Evolutionary conservation across 2,113 vertebrate genomes (phyloP).

Genomic region (Lampris incognitus): DNA sequence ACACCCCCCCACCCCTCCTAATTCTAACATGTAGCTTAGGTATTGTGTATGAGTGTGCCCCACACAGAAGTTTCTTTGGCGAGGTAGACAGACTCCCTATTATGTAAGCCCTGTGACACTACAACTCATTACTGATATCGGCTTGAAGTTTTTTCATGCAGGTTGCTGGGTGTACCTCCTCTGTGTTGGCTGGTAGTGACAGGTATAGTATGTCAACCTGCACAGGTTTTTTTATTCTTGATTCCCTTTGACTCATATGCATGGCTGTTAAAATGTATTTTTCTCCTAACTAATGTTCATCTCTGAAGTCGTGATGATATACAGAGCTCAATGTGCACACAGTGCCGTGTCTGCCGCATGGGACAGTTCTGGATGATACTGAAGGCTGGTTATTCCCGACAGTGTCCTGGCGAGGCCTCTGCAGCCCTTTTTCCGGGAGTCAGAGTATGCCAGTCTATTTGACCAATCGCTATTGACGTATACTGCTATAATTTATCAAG

Average conservation of each 20-base stretch:
- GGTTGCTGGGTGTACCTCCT: conserved; percentile 6
- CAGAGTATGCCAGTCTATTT: not conserved
- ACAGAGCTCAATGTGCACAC: conserved; percentile 18
- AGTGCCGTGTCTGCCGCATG: conserved; percentile 17
- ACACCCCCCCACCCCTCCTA: conserved; percentile 43
- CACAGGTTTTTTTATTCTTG: conserved; percentile 26
- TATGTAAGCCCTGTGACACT: conserved; percentile 35
- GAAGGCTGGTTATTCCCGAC: conserved; percentile 18
- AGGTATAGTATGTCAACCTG: not conserved
- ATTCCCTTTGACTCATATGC: conserved; percentile 21
- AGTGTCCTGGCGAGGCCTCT: not conserved
- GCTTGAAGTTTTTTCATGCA: conserved; percentile 24
- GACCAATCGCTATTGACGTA: conserved; percentile 22
- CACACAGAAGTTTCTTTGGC: conserved; percentile 48
- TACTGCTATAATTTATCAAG: conserved; percentile 28
- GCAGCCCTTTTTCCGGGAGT: not conserved
- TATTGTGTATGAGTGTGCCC: conserved; percentile 36
- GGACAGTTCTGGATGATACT: conserved; percentile 34
- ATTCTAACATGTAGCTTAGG: conserved; percentile 40
- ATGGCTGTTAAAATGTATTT: conserved; percentile 41
- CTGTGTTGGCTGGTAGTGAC: conserved; percentile 19
- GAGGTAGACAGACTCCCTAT: conserved; percentile 58
- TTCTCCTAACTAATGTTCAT: conserved; percentile 14
- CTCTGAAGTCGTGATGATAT: conserved; percentile 29
- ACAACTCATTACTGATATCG: conserved; percentile 37